Percentiles rank a stretch among this genome's conserved stretches.
Evolutionary conservation across 2,113 vertebrate genomes (phyloP).

Genomic region (Electrona antarctica): DNA sequence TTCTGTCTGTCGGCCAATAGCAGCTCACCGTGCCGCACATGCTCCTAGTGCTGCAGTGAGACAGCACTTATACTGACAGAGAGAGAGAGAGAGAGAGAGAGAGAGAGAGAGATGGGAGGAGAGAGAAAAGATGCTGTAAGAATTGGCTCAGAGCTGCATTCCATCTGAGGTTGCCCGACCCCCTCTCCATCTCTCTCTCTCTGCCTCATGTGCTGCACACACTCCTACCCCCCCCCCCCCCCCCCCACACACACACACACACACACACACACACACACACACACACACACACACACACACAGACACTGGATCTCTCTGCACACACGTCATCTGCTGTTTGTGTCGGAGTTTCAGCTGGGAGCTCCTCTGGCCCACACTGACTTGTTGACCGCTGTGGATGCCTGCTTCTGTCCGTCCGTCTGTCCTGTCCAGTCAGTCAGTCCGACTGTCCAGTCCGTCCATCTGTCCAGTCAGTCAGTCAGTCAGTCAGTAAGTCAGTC

Average conservation of each 20-base stretch:
- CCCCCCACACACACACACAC: slow-evolving; percentile 38
- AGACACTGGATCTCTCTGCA: neutral
- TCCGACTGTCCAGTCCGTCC: no score
- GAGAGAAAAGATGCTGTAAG: slow-evolving; percentile 31
- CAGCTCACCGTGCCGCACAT: slow-evolving; percentile 81
- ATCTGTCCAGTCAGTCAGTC: no score
- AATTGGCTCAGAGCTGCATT: slow-evolving; percentile 24
- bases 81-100: slow-evolving; percentile 78
- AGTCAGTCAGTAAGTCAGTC: neutral
- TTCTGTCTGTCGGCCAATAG: slow-evolving; percentile 34
- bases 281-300: slow-evolving; percentile 14
- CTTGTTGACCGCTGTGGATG: neutral
- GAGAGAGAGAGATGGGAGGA: slow-evolving; percentile 57
- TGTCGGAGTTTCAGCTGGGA: slow-evolving; percentile 37
- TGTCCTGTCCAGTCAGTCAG: no score
- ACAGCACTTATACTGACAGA: slow-evolving; percentile 77
- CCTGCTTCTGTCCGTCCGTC: neutral
- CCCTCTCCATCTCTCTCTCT: neutral
- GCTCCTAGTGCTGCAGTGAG: slow-evolving; percentile 88
- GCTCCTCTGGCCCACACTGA: no score
- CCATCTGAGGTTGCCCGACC: neutral
- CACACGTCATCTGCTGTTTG: slow-evolving; percentile 11
- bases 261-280: slow-evolving; percentile 35
- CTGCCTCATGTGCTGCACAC: no score
- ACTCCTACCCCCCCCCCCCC: slow-evolving; percentile 3